These are phyloP conservation scores for Cheumatopsyche charites DNA, from an alignment of 1,140 invertebrate species.

Conservation along the genomic window DNA sequence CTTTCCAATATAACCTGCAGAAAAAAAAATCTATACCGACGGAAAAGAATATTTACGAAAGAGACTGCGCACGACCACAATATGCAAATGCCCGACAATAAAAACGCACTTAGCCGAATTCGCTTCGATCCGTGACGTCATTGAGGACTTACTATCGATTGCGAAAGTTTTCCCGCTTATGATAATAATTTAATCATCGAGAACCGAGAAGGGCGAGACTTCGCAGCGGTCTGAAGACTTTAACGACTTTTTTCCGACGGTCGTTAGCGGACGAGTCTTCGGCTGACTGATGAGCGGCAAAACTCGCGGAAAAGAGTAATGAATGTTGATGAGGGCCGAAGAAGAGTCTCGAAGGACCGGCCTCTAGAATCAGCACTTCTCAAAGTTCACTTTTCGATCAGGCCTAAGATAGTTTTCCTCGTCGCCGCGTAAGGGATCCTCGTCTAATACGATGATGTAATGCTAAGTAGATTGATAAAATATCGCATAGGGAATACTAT, in stretches of 20 bases:
- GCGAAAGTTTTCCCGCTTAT: neutral
- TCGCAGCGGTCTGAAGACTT: neutral
- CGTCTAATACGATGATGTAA: no score
- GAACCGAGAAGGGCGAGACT: neutral
- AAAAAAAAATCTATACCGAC: no score
- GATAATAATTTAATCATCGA: constrained; percentile 16
- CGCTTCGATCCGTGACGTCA: no score
- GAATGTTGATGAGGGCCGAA: constrained; percentile 13
- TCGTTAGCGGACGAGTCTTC: constrained; percentile 9
- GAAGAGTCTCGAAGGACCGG: neutral
- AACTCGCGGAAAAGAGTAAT: constrained; percentile 12
- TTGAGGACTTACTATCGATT: no score
- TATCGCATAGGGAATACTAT: no score
- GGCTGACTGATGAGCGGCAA: constrained; percentile 14
- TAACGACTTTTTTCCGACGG: constrained; percentile 10
- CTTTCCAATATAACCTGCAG: no score
- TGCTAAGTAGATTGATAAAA: no score
- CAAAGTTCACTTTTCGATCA: neutral
- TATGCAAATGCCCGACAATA: no score
- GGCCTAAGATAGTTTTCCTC: neutral
- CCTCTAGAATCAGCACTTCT: neutral
- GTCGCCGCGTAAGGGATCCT: neutral
- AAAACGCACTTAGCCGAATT: no score
- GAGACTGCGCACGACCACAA: no score
- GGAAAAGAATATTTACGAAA: no score